phyloP scores from a whole-genome alignment of 2,113 vertebrate species.

The Epinephelus cyanopodus region DNA sequence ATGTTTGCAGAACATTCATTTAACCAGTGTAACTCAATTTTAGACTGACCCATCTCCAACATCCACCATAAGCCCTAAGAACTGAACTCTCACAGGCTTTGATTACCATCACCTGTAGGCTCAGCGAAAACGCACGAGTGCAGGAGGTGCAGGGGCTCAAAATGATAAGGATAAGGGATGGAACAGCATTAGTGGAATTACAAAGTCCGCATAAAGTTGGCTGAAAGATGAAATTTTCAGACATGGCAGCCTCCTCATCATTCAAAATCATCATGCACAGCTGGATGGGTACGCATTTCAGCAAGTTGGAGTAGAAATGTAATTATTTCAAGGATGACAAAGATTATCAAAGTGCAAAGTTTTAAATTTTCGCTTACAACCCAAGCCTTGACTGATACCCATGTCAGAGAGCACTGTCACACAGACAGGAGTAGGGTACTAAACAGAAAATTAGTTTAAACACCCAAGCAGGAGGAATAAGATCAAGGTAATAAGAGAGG shows the following conservation, averaged over 20 bases:
- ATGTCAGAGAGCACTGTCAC: not conserved
- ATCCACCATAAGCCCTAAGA: not conserved
- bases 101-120: not conserved
- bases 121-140: not conserved
- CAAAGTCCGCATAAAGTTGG: not conserved
- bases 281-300: not conserved
- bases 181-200: not conserved
- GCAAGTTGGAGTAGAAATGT: not conserved
- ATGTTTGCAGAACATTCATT: slow-evolving; percentile 1
- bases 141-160: not conserved
- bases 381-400: not conserved
- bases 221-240: not conserved
- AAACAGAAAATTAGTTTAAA: not conserved
- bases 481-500: not conserved
- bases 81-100: not conserved
- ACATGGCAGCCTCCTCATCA: not conserved
- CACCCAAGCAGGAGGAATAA: not conserved
- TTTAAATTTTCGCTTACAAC: not conserved
- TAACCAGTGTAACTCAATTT: not conserved
- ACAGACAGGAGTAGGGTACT: not conserved
- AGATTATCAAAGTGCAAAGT: not conserved
- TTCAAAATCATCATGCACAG: not conserved
- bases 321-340: not conserved
- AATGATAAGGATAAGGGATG: not conserved
- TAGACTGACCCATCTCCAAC: not conserved